Percentiles rank a stretch among this genome's conserved stretches.
phyloP scores from a whole-genome alignment of 2,797 vertebrate species.

The Orientallactaga sibirica region DNA sequence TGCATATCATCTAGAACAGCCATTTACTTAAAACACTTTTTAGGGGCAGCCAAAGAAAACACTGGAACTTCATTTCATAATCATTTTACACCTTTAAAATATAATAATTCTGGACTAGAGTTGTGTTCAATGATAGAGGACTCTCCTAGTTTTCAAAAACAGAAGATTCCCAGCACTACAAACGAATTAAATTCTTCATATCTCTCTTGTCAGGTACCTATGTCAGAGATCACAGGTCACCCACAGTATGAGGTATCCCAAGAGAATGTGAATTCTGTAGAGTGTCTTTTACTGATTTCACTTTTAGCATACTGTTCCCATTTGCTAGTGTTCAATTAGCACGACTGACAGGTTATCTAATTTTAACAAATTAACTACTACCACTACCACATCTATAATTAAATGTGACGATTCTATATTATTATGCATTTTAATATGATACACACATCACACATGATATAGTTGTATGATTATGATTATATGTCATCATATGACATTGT shows the following conservation, averaged over 20 bases:
- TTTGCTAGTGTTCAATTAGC: background rate
- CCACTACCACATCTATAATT: background rate
- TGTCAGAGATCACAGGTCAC: background rate
- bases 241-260: accelerated
- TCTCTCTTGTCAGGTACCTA: background rate
- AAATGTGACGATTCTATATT: background rate
- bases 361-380: background rate
- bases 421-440: background rate
- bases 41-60: background rate
- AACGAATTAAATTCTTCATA: background rate
- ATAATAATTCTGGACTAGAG: background rate
- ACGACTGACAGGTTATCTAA: background rate
- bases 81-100: background rate
- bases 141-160: background rate
- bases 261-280: background rate
- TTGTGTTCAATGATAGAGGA: background rate
- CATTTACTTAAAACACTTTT: background rate
- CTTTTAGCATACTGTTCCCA: background rate
- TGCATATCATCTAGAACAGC: background rate
- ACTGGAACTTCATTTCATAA: background rate
- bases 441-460: too few species aligned
- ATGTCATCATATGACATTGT: background rate
- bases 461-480: background rate
- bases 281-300: background rate
- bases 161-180: background rate